Conservation (phyloP, 2,113 vertebrate species). For the Rhinolophus ferrumequinum region DNA sequence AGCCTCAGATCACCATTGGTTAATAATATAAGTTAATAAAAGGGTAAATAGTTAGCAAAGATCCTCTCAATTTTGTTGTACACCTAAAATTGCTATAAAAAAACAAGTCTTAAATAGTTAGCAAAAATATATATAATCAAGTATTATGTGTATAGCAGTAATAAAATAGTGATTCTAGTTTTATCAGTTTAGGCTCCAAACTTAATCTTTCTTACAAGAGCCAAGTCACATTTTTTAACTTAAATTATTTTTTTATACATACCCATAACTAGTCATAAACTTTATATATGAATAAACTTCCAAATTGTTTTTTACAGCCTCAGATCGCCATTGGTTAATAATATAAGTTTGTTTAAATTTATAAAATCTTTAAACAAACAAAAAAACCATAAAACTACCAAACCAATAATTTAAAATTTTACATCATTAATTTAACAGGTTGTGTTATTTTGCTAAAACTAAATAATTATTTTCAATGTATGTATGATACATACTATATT, state of each 20-base stretch:
- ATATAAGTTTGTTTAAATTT: not conserved
- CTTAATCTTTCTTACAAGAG: not conserved
- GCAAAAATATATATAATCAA: not conserved
- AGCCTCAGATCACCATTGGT: not conserved
- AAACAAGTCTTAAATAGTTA: not conserved
- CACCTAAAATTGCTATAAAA: not conserved
- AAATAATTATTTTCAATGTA: not conserved
- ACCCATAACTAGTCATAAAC: not conserved
- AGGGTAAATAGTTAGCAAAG: not conserved
- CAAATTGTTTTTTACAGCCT: too few relatives aligned
- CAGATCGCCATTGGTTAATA: too few relatives aligned
- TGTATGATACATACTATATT: not conserved
- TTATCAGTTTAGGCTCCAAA: not conserved
- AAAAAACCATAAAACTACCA: not conserved
- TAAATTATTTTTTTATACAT: not conserved
- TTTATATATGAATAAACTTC: not conserved
- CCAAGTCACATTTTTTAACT: not conserved
- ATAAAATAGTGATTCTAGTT: not conserved
- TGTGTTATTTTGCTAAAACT: not conserved
- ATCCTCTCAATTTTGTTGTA: not conserved
- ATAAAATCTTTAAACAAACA: not conserved
- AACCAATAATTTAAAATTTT: not conserved
- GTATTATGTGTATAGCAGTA: not conserved
- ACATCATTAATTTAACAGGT: not conserved
- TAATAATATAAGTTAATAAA: slow-evolving; percentile 22